Evolutionary conservation across 2,113 vertebrate species (phyloP).

Genomic region (Callipepla squamata): DNA sequence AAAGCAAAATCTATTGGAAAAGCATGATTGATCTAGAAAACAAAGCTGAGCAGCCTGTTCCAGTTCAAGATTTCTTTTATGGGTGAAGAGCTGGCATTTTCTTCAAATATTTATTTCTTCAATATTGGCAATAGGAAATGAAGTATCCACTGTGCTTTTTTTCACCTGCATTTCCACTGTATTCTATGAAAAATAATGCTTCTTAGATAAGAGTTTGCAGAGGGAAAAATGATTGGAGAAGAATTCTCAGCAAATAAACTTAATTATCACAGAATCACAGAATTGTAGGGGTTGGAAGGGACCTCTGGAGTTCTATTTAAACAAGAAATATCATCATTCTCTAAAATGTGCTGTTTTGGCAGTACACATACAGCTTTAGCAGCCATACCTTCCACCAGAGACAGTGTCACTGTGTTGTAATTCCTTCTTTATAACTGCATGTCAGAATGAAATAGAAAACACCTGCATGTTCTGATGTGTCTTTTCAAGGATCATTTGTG

Average conservation of each 20-base stretch:
- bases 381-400: slow-evolving; percentile 42
- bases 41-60: background rate
- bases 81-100: background rate
- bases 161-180: background rate
- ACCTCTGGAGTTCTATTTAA: background rate
- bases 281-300: too few relatives aligned
- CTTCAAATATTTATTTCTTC: background rate
- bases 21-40: background rate
- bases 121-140: background rate
- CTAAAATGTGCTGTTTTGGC: slow-evolving; percentile 60
- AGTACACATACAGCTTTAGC: slow-evolving; percentile 38
- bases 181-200: background rate
- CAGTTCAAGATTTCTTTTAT: background rate
- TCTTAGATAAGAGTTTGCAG: background rate
- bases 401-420: slow-evolving; percentile 42
- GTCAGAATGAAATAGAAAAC: slow-evolving; percentile 44
- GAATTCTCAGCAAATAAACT: background rate
- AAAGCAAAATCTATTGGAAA: background rate
- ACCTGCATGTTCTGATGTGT: slow-evolving; percentile 21
- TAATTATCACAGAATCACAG: background rate
- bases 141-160: background rate
- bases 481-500: slow-evolving; percentile 8
- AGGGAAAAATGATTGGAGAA: background rate
- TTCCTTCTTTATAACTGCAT: slow-evolving; percentile 43
- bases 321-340: slow-evolving; percentile 18